Evolutionary conservation across 92 coral and sea anemone genomes (phyloP), one percentile per base, ranked within the genome.

Genomic region (Paragorgia papillata): DNA sequence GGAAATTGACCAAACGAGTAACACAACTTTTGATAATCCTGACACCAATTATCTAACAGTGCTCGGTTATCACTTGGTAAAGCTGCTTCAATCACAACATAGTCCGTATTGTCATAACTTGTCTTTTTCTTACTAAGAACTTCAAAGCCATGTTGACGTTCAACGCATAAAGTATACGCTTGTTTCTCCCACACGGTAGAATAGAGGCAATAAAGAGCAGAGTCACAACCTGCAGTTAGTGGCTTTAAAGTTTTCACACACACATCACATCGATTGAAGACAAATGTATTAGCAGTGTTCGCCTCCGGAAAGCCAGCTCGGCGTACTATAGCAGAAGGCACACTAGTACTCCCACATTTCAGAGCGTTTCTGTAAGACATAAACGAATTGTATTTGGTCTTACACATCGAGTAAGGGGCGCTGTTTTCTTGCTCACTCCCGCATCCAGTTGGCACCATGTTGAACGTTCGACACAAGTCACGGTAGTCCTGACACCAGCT

Each of bases 401-500:
- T 54, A 46, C 88, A 85, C 32, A 50, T 27, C 0, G 68, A 54
- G 32, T 44, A 56, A 27, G 75, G 65, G 6, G 62, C n/a, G 25
- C 80, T 44, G 37, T 54, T 33, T 19, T 60, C 50, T 13, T 70
- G 46, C 7, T 75, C 13, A 1, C 57, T 70, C 22, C 80, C 86
- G 43, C 86, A 81, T 12, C 85, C 86, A 0, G 70, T 59, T 0
- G 90, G 90, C 4, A 80, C 63, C 21, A 82, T 85, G 19, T 62
- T 81, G 49, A 64, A 82, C 25, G 46, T 46, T 29, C 83, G 59
- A 25, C 90, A 86, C 69, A 86, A 40, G 31, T 82, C 58, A 34
- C 74, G 76, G 35, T 86, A 86, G 19, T 86, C 90, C 21, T 37
- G 59, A 31, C 90, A 86, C 90, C 86, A 86, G 63, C 57, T 63